Conservation (phyloP, 1,140 invertebrate species). For the Paracyclopina nana region DNA sequence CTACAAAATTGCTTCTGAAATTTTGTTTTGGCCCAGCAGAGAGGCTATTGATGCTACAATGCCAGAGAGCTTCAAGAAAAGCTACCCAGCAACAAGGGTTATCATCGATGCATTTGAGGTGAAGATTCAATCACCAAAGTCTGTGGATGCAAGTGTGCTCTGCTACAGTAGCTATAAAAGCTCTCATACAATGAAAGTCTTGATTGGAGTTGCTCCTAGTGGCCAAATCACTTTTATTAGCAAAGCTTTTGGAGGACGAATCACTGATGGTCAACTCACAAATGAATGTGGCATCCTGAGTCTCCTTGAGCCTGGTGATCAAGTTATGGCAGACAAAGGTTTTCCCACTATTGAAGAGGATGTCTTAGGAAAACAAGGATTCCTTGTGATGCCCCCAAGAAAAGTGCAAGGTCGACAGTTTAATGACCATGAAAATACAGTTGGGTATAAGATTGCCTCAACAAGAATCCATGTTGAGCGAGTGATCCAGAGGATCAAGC, state of each 20-base stretch:
- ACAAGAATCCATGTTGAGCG: slow-evolving; percentile 26
- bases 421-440: slow-evolving; percentile 20
- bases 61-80: slow-evolving; percentile 23
- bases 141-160: background rate
- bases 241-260: slow-evolving; percentile 24
- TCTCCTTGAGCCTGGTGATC: slow-evolving; percentile 25
- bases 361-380: slow-evolving; percentile 18
- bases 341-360: slow-evolving; percentile 23
- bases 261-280: slow-evolving; percentile 25
- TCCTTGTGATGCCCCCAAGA: slow-evolving; percentile 24
- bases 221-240: slow-evolving; percentile 27
- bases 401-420: slow-evolving; percentile 20
- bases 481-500: slow-evolving; percentile 22
- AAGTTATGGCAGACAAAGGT: slow-evolving; percentile 27
- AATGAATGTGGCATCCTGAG: slow-evolving; percentile 24
- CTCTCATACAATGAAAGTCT: slow-evolving; percentile 25
- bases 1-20: no score
- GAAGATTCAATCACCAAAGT: slow-evolving; percentile 23
- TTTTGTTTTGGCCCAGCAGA: background rate
- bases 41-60: slow-evolving; percentile 19
- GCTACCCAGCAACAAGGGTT: slow-evolving; percentile 24
- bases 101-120: slow-evolving; percentile 29
- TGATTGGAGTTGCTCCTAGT: slow-evolving; percentile 26
- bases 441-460: slow-evolving; percentile 22
- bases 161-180: background rate